Evolutionary conservation across 1,140 invertebrate genomes (phyloP).

Genomic region (Argopecten irradians): DNA sequence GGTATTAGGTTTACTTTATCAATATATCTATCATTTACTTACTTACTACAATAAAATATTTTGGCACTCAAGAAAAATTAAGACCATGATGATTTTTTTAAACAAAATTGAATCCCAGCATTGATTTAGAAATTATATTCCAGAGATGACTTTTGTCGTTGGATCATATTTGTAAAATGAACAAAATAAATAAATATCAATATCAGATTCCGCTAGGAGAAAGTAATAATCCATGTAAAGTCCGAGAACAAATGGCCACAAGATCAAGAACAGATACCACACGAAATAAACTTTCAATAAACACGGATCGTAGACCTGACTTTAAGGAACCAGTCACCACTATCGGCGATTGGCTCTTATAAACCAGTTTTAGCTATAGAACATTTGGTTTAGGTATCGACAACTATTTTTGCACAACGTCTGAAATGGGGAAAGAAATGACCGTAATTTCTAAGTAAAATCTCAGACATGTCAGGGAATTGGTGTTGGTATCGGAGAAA

Average conservation of each 20-base stretch:
- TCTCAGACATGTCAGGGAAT: background rate
- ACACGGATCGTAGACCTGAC: background rate
- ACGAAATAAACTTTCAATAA: background rate
- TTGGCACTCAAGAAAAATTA: too few relatives aligned
- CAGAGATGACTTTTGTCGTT: background rate
- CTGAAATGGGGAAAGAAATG: constrained; percentile 17
- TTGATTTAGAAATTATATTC: background rate
- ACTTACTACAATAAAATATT: too few relatives aligned
- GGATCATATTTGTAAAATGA: background rate
- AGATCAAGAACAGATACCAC: background rate
- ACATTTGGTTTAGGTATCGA: constrained; percentile 12
- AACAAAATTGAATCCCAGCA: background rate
- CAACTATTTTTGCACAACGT: constrained; percentile 3
- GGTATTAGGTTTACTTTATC: too few relatives aligned
- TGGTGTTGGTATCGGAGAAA: constrained; percentile 3
- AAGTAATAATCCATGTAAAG: background rate
- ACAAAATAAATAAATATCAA: too few relatives aligned
- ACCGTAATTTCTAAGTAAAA: background rate
- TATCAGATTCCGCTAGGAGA: too few relatives aligned
- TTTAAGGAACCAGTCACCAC: background rate
- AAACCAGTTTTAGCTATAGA: background rate
- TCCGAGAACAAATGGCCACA: background rate
- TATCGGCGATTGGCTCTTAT: background rate
- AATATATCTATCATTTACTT: too few relatives aligned
- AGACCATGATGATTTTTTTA: background rate